Evolutionary conservation across 2,113 vertebrate genomes (phyloP), one percentile per base, ranked within the genome.

Genomic region (Benitochromis conjunctus): DNA sequence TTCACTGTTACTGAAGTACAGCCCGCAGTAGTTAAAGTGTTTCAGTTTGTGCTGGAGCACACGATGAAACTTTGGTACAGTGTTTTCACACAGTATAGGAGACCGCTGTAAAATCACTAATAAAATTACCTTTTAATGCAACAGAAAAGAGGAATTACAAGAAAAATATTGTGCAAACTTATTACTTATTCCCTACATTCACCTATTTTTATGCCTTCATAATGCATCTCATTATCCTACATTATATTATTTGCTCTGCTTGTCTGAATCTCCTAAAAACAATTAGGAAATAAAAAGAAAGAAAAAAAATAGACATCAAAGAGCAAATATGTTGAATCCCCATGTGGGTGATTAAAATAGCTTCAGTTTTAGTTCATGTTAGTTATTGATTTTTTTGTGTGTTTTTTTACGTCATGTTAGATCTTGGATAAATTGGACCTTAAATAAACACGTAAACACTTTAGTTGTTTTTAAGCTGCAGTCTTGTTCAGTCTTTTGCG

Each of bases 1-100:
- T 82, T 86, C 69, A 55, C 48, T 62, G 83, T 79, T 74, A 79
- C 56, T 74, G 79, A 13, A 88, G 81, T 83, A 69, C 58, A 85
- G 10, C 24, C 19, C 6, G 9, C 5, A 60, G 60, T 60, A 58
- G 82, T 69, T 60, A 21, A 56, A 71, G 54, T 84, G 78, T 5
- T 54, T 66, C 34, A 53, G 26, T 38, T 86, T 77, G 56, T 51
- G 13, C 55, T 81, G 53, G 11, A 62, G 74, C 71, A 62, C 3
- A 3, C 31, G 18, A 77, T 54, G n/a, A 56, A 82, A 56, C 26
- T 29, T 57, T 29, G 12, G 21, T 36, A 64, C 62, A n/a, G 19
- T 13, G 43, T 76, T 31, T 76, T 53, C 46, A 76, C 46, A 3
- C 24, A 19, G 12, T 76, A 1, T 76, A 76, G 71, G 34, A 43